These are phyloP conservation scores for Berghia stephanieae DNA, from an alignment of 1,140 invertebrate genomes.

Conservation along the genomic window DNA sequence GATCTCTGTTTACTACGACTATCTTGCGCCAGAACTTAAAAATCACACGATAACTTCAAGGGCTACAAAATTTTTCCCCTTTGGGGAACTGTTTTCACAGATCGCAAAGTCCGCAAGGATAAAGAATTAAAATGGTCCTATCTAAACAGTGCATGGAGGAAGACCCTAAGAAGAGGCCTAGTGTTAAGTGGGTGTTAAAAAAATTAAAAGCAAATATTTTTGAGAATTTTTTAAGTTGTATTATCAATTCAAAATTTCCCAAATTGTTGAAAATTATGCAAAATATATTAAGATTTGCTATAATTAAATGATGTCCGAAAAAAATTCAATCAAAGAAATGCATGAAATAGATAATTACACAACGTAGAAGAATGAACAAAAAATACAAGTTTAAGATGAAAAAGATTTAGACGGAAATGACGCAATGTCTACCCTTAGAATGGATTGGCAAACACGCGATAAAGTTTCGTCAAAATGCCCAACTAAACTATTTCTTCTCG, in stretches of 20 bases:
- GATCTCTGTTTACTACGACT: background rate
- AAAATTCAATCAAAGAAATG: no score
- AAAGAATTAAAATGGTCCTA: background rate
- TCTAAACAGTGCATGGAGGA: background rate
- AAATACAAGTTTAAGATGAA: no score
- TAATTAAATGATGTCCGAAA: no score
- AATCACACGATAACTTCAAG: background rate
- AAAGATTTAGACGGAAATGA: background rate
- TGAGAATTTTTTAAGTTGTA: background rate
- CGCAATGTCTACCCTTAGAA: background rate
- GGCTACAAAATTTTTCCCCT: background rate
- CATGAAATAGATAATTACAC: no score
- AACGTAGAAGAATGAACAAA: no score
- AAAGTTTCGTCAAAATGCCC: no score
- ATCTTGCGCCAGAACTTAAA: background rate
- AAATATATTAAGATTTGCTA: no score
- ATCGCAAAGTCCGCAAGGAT: background rate
- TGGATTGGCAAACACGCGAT: background rate
- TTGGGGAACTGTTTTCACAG: background rate
- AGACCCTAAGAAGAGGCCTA: background rate
- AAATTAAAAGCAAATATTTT: background rate
- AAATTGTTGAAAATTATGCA: background rate
- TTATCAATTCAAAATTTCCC: background rate
- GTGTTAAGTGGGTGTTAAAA: background rate
- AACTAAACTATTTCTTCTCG: background rate